Evolutionary conservation across 2,113 vertebrate species (phyloP).

Genomic region (Lagenorhynchus albirostris): DNA sequence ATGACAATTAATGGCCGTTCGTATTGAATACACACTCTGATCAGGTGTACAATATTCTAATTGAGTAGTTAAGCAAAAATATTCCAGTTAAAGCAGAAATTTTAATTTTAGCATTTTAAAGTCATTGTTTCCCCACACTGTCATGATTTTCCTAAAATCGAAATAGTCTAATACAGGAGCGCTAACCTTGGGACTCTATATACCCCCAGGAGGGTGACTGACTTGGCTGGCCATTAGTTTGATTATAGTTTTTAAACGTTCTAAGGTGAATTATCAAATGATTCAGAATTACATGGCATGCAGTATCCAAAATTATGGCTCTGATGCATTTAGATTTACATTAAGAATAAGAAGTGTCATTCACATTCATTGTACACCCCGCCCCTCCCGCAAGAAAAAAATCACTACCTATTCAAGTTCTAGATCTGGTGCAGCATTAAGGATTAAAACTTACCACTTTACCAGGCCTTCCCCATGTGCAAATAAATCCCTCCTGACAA

Average conservation of each 20-base stretch:
- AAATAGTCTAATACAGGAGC: conserved; percentile 73
- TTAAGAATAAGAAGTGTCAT: conserved; percentile 85
- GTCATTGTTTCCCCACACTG: conserved; percentile 72
- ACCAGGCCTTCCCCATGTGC: conserved; percentile 99
- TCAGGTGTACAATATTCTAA: conserved; percentile 60
- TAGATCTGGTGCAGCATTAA: conserved; percentile 86
- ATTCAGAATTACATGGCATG: conserved; percentile 88
- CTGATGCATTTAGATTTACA: conserved; percentile 86
- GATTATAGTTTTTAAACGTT: conserved; percentile 76
- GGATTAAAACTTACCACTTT: conserved; percentile 98
- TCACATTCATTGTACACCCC: conserved; percentile 84
- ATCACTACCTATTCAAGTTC: conserved; percentile 82
- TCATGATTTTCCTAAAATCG: conserved; percentile 74
- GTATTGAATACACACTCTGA: conserved; percentile 51
- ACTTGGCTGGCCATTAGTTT: conserved; percentile 84
- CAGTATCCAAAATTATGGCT: conserved; percentile 91
- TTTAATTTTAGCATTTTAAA: conserved; percentile 72
- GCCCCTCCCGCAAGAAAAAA: conserved; percentile 64
- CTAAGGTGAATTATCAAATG: conserved; percentile 87
- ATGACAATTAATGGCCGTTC: conserved; percentile 60
- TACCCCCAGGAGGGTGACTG: conserved; percentile 71
- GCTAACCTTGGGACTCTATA: conserved; percentile 77
- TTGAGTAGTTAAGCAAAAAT: conserved; percentile 61
- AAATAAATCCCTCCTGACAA: conserved; percentile 99
- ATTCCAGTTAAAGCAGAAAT: conserved; percentile 65